Evolutionary conservation across 2,888 invertebrate genomes (phyloP), one percentile per base, ranked within the genome.

Genomic region (Rhyacophila evoluta): DNA sequence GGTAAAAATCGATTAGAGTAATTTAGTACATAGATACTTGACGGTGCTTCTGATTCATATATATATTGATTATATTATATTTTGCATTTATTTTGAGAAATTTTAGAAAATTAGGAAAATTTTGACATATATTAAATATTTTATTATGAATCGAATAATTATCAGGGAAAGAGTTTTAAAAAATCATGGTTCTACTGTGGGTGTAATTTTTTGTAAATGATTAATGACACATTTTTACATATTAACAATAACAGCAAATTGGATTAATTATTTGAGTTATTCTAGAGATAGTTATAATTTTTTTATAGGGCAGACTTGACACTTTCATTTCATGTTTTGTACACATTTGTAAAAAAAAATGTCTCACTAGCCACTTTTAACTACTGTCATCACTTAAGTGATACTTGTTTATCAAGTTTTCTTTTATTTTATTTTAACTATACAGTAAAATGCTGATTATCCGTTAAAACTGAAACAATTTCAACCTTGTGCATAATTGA

Each of bases 181-280:
- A 55, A 55, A 55, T 55, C 55, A 55, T 55, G 25, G 55, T 55
- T 55, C 55, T 55, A 55, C 55, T 55, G 55, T 55, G 25, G 55
- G 19, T 55, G 19, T 55, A 55, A 55, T 25, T 41, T 15, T 41
- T 41, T 55, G 1, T 19, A 55, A 55, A 2, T 19, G 55, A 55
- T 55, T 55, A 55, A 19, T 55, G 55, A 55, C 11, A 19, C 8
- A 41, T 19, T 41, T 41, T 55, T 39, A 38, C 2, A n/a, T 38
- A 12, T 12, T 38, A n/a, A n/a, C n/a, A n/a, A n/a, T n/a, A n/a
- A n/a, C n/a, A n/a, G n/a, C n/a, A n/a, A 39, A 55, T 55, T 55
- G 25, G 19, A 15, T 19, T 19, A 55, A 19, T 55, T 55, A 19
- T 19, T 55, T 55, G 55, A 55, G 19, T 55, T 55, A 1, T 15